Evolutionary conservation across 2,113 vertebrate species (phyloP), one percentile per base, ranked within the genome.

Genomic region (Xiphias gladius): DNA sequence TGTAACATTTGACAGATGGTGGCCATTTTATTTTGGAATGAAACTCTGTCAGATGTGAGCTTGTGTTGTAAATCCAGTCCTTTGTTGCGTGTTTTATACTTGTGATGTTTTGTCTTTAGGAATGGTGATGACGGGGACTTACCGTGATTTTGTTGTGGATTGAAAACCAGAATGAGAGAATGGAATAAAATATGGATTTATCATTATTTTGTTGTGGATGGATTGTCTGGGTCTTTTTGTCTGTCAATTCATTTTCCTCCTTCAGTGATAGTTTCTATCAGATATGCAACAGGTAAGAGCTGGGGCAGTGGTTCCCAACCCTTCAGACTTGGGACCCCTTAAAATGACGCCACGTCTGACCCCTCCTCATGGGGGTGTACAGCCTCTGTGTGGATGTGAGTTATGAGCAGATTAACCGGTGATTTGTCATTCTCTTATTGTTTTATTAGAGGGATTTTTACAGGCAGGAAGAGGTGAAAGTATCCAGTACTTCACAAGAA

Each of bases 111-210:
- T 59, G 82, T 85, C 76, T 63, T 67, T 73, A 55, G 48, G 30
- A 63, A 11, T 12, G 66, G 35, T 64, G 75, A 73, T 13, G 82
- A 71, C 54, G 70, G 88, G 20, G 70, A 83, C 67, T 88, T 76
- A 73, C 80, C 76, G 52, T 73, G 66, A 85, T 73, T 63, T 82
- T 82, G 71, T 74, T 70, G 80, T 85, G 83, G 68, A 89, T 77
- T 62, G 20, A 78, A 87, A 80, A 83, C 46, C 10, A n/a, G 65
- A 85, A 83, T 80, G 78, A 84, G 66, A 84, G 80, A 93, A 89
- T 88, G 78, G 64, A 94, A 92, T 94, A 94, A 94, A 94, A 83
- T 59, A 78, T 83, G 77, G 41, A 85, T 87, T 85, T 84, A 75
- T 86, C 81, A 83, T 90, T 84, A 76, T 20, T 64, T 76, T 28